Evolutionary conservation across 2,888 invertebrate species (phyloP).

Genomic region (Chouioia cunea): DNA sequence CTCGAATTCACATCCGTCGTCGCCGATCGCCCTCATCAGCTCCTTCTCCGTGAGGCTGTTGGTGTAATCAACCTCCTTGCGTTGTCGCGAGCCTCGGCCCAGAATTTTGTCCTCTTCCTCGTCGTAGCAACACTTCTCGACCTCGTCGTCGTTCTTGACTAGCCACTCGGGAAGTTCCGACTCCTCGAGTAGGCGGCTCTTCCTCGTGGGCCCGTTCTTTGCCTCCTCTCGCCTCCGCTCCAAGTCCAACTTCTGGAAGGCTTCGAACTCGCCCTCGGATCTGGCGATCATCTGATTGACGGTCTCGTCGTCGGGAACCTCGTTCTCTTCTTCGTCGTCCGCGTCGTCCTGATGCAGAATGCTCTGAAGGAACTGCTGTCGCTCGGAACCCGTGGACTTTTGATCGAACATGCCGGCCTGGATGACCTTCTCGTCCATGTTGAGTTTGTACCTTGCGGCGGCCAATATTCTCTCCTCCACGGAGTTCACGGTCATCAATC

Average conservation of each 20-base stretch:
- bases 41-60: conserved; percentile 98
- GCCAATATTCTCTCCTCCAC: conserved; percentile 99
- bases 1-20: conserved; percentile 75
- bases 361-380: conserved; percentile 95
- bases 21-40: conserved; percentile 87
- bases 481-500: conserved; percentile 98
- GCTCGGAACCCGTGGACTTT: conserved; percentile 96
- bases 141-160: conserved; percentile 93
- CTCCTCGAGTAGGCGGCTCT: conserved; percentile 91
- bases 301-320: conserved; percentile 98
- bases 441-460: conserved; percentile 97
- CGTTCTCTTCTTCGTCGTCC: conserved; percentile 96
- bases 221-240: conserved; percentile 87
- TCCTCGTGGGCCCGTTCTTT: conserved; percentile 75
- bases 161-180: conserved; percentile 96
- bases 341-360: conserved; percentile 95
- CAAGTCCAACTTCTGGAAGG: conserved; percentile 92
- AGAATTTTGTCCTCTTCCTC: conserved; percentile 84
- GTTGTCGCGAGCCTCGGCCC: conserved; percentile 91
- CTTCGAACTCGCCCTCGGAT: conserved; percentile 93
- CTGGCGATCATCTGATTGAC: conserved; percentile 99
- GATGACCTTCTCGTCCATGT: conserved; percentile 99
- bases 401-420: conserved; percentile 99
- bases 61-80: conserved; percentile 98
- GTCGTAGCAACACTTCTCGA: conserved; percentile 75